These are phyloP conservation scores for Semaprochilodus insignis DNA, from an alignment of 2,797 vertebrate genomes.

Conservation along the genomic window DNA sequence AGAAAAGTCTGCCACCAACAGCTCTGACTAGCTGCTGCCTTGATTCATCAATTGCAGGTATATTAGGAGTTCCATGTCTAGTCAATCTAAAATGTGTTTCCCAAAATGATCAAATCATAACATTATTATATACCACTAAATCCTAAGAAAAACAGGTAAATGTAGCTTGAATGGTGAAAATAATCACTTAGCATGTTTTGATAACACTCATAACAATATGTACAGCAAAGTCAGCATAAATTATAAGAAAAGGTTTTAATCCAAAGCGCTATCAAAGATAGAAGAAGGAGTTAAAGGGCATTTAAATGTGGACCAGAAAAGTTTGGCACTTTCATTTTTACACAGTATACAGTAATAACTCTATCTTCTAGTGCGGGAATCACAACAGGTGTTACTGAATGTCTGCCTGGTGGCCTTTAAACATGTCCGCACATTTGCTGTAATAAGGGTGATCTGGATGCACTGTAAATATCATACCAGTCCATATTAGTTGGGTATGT, in stretches of 20 bases:
- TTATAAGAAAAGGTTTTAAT: constrained; percentile 8
- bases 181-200: constrained; percentile 4
- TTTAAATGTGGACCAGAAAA: background rate
- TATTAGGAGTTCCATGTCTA: background rate
- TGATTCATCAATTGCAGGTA: background rate
- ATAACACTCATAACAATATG: constrained; percentile 38
- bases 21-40: background rate
- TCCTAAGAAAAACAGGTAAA: constrained; percentile 34
- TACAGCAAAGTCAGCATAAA: constrained; percentile 22
- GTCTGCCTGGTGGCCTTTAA: background rate
- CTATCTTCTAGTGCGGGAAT: background rate
- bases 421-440: background rate
- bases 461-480: background rate
- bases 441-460: background rate
- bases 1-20: background rate
- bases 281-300: background rate
- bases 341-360: constrained; percentile 15
- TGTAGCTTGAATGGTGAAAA: constrained; percentile 18
- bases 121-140: background rate
- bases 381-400: background rate
- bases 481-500: background rate
- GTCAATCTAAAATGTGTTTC: background rate
- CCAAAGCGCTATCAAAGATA: constrained; percentile 10
- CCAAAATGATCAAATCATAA: constrained; percentile 8
- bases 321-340: constrained; percentile 38